A percentile compares a stretch with the other conserved stretches of the same genome.
Evolutionary conservation across 2,888 invertebrate species (phyloP).

Genomic region (Caenorhabditis macrosperma): DNA sequence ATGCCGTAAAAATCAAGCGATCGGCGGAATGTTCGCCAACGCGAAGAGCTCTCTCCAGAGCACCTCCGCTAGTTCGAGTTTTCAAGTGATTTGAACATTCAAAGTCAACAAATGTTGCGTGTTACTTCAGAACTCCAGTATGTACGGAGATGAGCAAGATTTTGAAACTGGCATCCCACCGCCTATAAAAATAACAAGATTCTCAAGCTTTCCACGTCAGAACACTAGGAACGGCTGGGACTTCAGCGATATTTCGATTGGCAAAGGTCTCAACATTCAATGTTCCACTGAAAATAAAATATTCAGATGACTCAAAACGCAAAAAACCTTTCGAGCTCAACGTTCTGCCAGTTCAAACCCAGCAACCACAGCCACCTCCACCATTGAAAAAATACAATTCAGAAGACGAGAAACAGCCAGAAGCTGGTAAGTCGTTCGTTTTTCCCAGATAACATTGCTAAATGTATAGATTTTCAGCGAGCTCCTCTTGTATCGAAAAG

Average conservation of each 20-base stretch:
- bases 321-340: no score
- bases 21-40: conserved; percentile 43
- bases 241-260: conserved; percentile 15
- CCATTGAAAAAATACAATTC: conserved; percentile 3
- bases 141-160: neutral
- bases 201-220: neutral
- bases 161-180: neutral
- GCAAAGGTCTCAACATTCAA: neutral
- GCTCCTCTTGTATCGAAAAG: neutral
- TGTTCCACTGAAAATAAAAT: no score
- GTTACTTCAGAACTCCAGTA: conserved; percentile 1
- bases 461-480: neutral
- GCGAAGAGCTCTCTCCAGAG: conserved; percentile 29
- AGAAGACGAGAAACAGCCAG: conserved; percentile 20
- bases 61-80: neutral
- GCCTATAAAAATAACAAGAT: neutral
- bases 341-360: neutral
- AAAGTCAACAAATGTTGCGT: neutral
- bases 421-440: neutral
- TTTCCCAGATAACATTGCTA: neutral
- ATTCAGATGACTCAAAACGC: neutral
- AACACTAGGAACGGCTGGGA: conserved; percentile 10
- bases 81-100: neutral
- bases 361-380: neutral
- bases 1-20: neutral